Conservation (phyloP, 1,140 invertebrate genomes). For the Helicoverpa armigera region DNA sequence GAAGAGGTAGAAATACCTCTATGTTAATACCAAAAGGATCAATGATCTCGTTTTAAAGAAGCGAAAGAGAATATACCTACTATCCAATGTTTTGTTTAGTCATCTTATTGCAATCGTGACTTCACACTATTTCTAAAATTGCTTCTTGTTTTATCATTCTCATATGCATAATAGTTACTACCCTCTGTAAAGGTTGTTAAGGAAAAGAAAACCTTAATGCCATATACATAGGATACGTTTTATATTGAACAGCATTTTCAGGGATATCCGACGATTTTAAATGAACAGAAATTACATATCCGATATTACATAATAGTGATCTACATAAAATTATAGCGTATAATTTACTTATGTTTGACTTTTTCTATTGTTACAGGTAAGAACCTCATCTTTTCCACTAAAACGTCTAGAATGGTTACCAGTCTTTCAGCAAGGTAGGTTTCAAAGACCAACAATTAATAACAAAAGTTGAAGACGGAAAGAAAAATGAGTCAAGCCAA, state of each 20-base stretch:
- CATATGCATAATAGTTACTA: too few species aligned
- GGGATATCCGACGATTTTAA: too few species aligned
- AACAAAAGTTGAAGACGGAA: neutral
- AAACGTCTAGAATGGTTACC: neutral
- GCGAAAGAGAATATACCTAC: neutral
- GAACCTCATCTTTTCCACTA: neutral
- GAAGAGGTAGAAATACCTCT: too few species aligned
- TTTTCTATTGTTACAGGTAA: constrained; percentile 58
- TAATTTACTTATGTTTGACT: neutral
- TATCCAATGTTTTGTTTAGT: neutral
- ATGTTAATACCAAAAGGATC: neutral
- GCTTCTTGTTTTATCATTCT: neutral
- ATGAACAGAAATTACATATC: too few species aligned
- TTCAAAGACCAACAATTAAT: neutral
- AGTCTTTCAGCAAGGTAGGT: neutral
- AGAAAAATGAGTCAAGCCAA: neutral
- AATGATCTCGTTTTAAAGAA: neutral
- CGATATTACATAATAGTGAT: too few species aligned
- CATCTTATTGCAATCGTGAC: neutral
- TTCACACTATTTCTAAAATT: neutral
- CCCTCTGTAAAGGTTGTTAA: too few species aligned
- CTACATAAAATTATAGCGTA: neutral
- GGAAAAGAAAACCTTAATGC: neutral
- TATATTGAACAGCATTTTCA: too few species aligned
- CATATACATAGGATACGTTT: neutral